phyloP scores from a whole-genome alignment of 2,113 vertebrate genomes.

The Takifugu bimaculatus region DNA sequence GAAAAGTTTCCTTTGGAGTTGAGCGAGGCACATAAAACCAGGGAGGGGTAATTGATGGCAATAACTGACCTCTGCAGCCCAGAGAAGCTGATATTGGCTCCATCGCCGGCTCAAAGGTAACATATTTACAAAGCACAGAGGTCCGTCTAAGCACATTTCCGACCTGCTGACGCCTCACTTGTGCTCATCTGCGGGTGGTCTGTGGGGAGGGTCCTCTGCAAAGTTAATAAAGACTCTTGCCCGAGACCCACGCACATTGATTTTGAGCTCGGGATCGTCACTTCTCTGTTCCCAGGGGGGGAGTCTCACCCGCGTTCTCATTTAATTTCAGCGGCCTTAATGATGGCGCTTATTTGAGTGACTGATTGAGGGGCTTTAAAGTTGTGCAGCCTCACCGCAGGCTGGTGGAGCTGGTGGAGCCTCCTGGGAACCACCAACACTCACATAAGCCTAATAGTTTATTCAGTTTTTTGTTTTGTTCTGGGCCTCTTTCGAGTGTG shows the following conservation, averaged over 20 bases:
- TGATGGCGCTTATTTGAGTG: conserved; percentile 56
- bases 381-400: conserved; percentile 20
- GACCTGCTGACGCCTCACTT: conserved; percentile 67
- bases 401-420: too few relatives aligned
- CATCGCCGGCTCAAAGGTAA: conserved; percentile 46
- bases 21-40: conserved; percentile 23
- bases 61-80: conserved; percentile 42
- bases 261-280: conserved; percentile 46
- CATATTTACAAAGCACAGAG: conserved; percentile 60
- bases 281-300: conserved; percentile 43
- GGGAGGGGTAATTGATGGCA: conserved; percentile 52
- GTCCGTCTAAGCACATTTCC: conserved; percentile 62
- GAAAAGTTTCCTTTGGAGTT: conserved; percentile 29
- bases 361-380: conserved; percentile 44
- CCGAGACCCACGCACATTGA: conserved; percentile 57
- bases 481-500: too few relatives aligned
- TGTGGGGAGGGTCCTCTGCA: conserved; percentile 54
- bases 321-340: conserved; percentile 58
- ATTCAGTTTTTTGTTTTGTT: too few relatives aligned
- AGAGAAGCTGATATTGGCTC: conserved; percentile 47
- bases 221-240: conserved; percentile 66
- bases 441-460: too few relatives aligned
- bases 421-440: too few relatives aligned
- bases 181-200: conserved; percentile 53
- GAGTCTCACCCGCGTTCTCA: conserved; percentile 51